A percentile compares a stretch with the other conserved stretches of the same genome.
Conservation (phyloP, 2,113 vertebrate genomes). For the Okapia johnstoni region DNA sequence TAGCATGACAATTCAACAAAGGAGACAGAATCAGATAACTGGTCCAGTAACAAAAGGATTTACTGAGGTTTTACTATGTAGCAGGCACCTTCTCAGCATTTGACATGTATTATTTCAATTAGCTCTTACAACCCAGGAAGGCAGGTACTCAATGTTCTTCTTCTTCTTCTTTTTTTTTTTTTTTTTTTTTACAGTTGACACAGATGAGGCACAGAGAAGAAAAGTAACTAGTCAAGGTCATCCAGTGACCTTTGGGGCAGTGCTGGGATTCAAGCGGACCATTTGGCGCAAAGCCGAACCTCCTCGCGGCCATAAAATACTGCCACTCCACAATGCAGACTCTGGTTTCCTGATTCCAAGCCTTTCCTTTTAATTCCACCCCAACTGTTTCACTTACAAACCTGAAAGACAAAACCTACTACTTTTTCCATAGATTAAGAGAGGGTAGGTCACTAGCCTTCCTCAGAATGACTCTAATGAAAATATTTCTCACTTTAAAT, state of each 20-base stretch:
- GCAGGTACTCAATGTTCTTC: not conserved
- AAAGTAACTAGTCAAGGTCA: not conserved
- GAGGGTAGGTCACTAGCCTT: not conserved
- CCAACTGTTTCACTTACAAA: not conserved
- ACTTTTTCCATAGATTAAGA: not conserved
- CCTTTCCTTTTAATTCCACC: not conserved
- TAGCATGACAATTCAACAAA: not conserved
- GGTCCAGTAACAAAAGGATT: not conserved
- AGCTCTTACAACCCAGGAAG: not conserved
- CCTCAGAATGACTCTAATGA: not conserved
- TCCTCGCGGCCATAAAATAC: not conserved
- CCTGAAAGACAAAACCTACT: not conserved
- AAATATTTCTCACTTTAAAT: not conserved
- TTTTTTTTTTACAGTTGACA: not conserved
- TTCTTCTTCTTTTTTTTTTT: not conserved
- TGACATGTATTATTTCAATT: not conserved
- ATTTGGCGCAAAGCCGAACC: not conserved
- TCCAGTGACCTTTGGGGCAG: not conserved
- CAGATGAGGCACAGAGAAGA: not conserved
- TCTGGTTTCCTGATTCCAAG: not conserved
- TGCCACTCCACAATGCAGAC: not conserved
- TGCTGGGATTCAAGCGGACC: not conserved
- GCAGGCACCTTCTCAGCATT: not conserved
- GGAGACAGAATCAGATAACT: not conserved
- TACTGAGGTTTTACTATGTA: not conserved